phyloP scores from a whole-genome alignment of 53 echinoderm and acorn worm genomes.

The Patiria pectinifera region DNA sequence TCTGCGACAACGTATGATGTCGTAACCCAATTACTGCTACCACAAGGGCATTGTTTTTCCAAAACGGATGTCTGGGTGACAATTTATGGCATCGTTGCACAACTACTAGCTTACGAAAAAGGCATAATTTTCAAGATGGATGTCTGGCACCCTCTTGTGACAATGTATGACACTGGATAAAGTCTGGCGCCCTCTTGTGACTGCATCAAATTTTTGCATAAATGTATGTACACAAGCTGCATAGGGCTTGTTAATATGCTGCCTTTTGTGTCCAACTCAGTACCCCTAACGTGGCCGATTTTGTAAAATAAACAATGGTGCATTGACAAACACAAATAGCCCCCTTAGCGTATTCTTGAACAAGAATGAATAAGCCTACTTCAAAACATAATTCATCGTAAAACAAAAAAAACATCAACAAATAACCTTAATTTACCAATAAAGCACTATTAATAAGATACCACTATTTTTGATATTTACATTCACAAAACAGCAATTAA shows the following conservation, averaged over 20 bases:
- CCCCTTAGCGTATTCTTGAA: background rate
- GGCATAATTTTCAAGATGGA: background rate
- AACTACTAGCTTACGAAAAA: background rate
- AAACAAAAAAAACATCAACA: background rate
- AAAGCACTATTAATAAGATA: background rate
- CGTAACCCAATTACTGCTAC: no score
- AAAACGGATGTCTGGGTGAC: background rate
- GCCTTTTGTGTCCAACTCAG: background rate
- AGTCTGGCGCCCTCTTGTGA: slow-evolving; percentile 22
- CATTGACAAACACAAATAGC: background rate
- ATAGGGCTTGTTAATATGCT: background rate
- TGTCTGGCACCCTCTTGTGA: background rate
- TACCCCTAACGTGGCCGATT: background rate
- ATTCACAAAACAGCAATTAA: slow-evolving; percentile 35
- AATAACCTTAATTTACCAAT: background rate
- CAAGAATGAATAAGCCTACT: no score
- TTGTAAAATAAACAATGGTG: background rate
- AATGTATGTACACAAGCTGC: no score
- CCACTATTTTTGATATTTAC: slow-evolving; percentile 40
- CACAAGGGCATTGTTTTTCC: no score
- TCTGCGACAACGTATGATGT: no score
- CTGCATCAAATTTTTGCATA: no score
- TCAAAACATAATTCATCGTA: background rate
- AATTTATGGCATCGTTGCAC: background rate
- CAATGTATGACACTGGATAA: background rate